Evolutionary conservation across 2,888 invertebrate genomes (phyloP).

Genomic region (Hyles lineata): DNA sequence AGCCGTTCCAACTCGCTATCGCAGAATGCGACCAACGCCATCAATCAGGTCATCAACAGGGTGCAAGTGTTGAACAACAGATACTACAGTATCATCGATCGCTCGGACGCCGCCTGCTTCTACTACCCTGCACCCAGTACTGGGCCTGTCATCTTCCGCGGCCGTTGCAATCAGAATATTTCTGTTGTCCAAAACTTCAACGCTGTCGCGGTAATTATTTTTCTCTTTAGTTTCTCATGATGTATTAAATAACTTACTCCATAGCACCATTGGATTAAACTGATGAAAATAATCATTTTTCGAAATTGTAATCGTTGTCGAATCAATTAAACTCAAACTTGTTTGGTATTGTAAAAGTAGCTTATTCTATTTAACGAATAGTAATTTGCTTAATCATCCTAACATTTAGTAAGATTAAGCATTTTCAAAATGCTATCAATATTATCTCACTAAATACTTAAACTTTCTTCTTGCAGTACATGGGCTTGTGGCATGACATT

Average conservation of each 20-base stretch:
- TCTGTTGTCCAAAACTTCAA: slow-evolving; percentile 54
- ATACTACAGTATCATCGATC: slow-evolving; percentile 49
- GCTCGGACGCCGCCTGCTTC: slow-evolving; percentile 53
- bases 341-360: too few relatives aligned
- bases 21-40: slow-evolving; percentile 38
- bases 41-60: slow-evolving; percentile 40
- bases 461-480: slow-evolving; percentile 51
- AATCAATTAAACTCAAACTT: too few relatives aligned
- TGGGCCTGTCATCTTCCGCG: slow-evolving; percentile 47
- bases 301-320: too few relatives aligned
- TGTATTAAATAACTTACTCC: neutral
- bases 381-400: too few relatives aligned
- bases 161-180: slow-evolving; percentile 62
- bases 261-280: too few relatives aligned
- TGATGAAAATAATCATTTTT: too few relatives aligned
- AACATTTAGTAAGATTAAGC: too few relatives aligned
- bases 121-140: slow-evolving; percentile 49
- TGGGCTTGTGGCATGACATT: slow-evolving; percentile 64
- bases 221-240: neutral
- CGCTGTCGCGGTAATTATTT: slow-evolving; percentile 44
- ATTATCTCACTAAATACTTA: too few relatives aligned
- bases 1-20: slow-evolving; percentile 44
- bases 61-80: slow-evolving; percentile 49
- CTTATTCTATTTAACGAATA: too few relatives aligned
- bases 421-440: too few relatives aligned